These are phyloP conservation scores for Aplocera efformata DNA, from an alignment of 2,888 invertebrate species.

Conservation along the genomic window DNA sequence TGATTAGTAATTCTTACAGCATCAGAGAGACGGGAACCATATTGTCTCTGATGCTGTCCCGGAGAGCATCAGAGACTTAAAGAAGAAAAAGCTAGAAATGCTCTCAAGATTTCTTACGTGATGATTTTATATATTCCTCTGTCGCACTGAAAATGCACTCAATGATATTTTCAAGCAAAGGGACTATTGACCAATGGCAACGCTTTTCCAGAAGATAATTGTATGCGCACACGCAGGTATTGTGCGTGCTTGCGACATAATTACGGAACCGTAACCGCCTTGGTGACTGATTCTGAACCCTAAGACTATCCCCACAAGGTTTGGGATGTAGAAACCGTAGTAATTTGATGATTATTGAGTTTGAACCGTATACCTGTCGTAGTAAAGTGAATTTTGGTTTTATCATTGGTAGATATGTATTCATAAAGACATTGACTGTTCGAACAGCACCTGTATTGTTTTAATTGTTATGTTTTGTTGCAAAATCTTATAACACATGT, in stretches of 20 bases:
- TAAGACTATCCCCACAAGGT: neutral
- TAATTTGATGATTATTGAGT: neutral
- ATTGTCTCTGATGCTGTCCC: too few relatives aligned
- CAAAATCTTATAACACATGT: conserved; percentile 2
- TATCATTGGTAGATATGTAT: conserved; percentile 3
- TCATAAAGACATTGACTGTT: conserved; percentile 8
- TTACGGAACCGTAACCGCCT: neutral
- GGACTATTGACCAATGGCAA: conserved; percentile 1
- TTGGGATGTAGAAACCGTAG: neutral
- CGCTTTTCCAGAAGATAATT: conserved; percentile 7
- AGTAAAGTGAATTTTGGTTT: neutral
- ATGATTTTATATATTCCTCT: too few relatives aligned
- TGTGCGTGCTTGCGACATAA: conserved; percentile 3
- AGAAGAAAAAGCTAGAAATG: too few relatives aligned
- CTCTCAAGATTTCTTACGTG: too few relatives aligned
- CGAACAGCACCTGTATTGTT: conserved; percentile 11
- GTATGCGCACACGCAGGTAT: conserved; percentile 8
- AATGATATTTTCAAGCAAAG: too few relatives aligned
- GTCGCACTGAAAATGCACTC: too few relatives aligned
- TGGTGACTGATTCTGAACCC: neutral
- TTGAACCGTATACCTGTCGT: neutral
- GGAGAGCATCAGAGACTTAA: too few relatives aligned
- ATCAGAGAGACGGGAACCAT: too few relatives aligned
- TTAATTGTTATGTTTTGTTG: conserved; percentile 12
- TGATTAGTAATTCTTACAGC: too few relatives aligned